Conservation (phyloP, 2,797 vertebrate genomes). For the Perdix hodgsoniae region DNA sequence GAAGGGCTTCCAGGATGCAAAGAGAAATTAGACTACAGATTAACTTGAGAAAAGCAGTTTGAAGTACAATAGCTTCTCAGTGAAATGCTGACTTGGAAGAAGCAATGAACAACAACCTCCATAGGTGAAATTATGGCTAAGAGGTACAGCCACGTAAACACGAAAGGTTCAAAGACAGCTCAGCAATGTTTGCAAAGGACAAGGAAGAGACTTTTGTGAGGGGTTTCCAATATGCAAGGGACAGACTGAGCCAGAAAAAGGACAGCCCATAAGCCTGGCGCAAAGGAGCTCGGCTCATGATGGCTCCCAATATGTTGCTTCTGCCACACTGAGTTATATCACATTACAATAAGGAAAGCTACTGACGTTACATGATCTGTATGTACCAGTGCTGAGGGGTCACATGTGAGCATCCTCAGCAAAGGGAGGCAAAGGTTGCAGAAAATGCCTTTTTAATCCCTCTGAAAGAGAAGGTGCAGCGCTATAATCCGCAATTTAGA, state of each 20-base stretch:
- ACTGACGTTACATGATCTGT: not conserved
- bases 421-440: not conserved
- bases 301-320: constrained; percentile 50
- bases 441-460: not conserved
- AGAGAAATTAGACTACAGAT: not conserved
- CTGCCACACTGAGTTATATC: constrained; percentile 42
- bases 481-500: not conserved
- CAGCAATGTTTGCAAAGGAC: not conserved
- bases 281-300: not conserved
- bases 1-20: not conserved
- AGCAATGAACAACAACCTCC: not conserved
- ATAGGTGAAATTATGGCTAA: not conserved
- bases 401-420: not conserved
- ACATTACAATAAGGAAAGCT: constrained; percentile 5
- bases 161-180: not conserved
- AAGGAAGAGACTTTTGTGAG: not conserved
- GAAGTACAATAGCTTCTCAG: not conserved
- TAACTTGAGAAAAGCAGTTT: not conserved
- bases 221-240: constrained; percentile 13
- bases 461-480: not conserved
- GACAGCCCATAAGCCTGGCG: constrained; percentile 9
- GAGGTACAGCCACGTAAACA: not conserved
- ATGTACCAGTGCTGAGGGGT: not conserved
- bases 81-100: not conserved
- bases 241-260: constrained; percentile 31